Conservation (phyloP, 2,888 invertebrate genomes). For the Tholera decimalis region DNA sequence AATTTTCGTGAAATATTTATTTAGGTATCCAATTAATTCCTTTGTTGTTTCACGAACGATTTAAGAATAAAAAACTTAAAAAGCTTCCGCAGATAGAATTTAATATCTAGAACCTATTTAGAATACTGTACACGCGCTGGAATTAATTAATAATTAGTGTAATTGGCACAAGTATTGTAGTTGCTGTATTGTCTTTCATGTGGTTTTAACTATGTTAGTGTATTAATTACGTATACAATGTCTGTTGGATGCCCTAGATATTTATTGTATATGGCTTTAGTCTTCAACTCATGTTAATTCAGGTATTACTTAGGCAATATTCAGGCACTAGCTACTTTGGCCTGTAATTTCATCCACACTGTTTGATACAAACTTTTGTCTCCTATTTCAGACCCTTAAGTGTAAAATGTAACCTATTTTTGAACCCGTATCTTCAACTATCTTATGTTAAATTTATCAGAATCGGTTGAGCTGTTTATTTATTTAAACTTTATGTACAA, state of each 20-base stretch:
- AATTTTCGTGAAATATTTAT: conserved; percentile 14
- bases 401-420: too few relatives aligned
- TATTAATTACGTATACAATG: conserved; percentile 27
- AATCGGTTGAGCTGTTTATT: too few relatives aligned
- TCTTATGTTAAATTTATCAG: too few relatives aligned
- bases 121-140: not conserved
- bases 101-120: conserved; percentile 8
- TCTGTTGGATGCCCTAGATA: conserved; percentile 22
- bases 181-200: conserved; percentile 26
- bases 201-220: conserved; percentile 18
- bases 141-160: conserved; percentile 23
- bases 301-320: not conserved
- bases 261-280: not conserved
- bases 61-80: conserved; percentile 1
- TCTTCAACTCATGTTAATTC: not conserved
- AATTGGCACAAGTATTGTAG: conserved; percentile 27
- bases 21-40: conserved; percentile 18
- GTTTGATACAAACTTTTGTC: too few relatives aligned
- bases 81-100: not conserved
- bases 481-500: too few relatives aligned
- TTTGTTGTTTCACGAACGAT: conserved; percentile 10
- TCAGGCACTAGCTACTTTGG: not conserved
- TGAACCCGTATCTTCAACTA: too few relatives aligned
- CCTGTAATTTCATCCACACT: too few relatives aligned
- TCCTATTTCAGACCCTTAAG: too few relatives aligned